Percentiles rank a stretch among this genome's conserved stretches.
These are phyloP conservation scores for Xanthorhoe spadicearia DNA, from an alignment of 2,888 invertebrate genomes.

Conservation along the genomic window DNA sequence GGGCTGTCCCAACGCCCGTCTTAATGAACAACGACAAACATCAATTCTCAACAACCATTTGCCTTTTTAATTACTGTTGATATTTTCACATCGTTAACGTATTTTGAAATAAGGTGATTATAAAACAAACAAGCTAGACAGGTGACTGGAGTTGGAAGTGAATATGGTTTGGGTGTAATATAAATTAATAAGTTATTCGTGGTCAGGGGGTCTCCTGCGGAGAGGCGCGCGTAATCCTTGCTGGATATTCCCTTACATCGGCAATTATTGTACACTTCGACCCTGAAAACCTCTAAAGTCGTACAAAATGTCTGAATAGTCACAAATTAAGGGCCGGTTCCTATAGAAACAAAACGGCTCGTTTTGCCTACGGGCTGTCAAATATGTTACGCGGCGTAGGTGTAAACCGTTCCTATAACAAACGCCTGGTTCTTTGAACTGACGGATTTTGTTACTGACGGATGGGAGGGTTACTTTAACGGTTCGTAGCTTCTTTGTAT, in stretches of 20 bases:
- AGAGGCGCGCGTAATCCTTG: constrained; percentile 48
- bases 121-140: constrained; percentile 80
- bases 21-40: constrained; percentile 72
- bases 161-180: constrained; percentile 76
- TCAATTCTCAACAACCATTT: constrained; percentile 70
- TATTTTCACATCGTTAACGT: constrained; percentile 81
- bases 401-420: too few species aligned
- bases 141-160: constrained; percentile 75
- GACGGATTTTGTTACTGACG: too few species aligned
- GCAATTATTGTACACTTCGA: constrained; percentile 54
- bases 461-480: too few species aligned
- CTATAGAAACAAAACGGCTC: too few species aligned
- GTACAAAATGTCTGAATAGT: constrained; percentile 1
- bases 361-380: too few species aligned
- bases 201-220: constrained; percentile 67
- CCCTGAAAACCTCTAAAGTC: constrained; percentile 36
- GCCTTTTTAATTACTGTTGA: constrained; percentile 80
- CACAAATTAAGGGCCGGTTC: neutral
- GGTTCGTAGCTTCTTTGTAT: too few species aligned
- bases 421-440: too few species aligned
- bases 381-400: too few species aligned
- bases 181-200: constrained; percentile 81
- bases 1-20: constrained; percentile 48
- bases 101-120: constrained; percentile 72
- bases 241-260: constrained; percentile 48